phyloP scores from a whole-genome alignment of 2,113 vertebrate genomes.

The Zosterops japonicus region DNA sequence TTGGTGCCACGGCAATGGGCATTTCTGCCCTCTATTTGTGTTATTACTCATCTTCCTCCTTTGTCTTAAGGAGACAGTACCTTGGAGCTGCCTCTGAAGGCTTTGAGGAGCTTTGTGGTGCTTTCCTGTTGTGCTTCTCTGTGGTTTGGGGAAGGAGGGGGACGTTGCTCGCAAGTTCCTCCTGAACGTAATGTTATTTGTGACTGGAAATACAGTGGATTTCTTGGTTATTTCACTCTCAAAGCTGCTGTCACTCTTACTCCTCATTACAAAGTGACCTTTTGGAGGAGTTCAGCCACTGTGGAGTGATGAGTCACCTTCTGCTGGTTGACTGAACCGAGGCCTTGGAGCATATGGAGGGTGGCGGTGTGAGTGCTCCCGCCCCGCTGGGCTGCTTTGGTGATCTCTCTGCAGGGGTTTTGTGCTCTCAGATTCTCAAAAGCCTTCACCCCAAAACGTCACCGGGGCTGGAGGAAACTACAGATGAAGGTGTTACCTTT shows the following conservation, averaged over 20 bases:
- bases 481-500: background rate
- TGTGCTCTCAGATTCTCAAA: background rate
- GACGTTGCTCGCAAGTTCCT: background rate
- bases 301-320: constrained; percentile 1
- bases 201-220: background rate
- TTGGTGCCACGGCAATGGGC: background rate
- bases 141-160: background rate
- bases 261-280: background rate
- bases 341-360: background rate
- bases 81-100: background rate
- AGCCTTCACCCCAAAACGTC: background rate
- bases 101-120: accelerated
- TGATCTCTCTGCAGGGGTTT: background rate
- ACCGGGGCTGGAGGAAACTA: background rate
- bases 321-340: background rate
- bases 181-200: background rate
- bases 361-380: background rate
- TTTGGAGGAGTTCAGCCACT: background rate
- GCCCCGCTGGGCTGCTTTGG: background rate
- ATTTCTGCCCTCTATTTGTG: background rate
- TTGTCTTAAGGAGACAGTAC: background rate
- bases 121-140: background rate
- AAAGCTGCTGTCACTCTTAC: background rate
- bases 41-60: background rate
- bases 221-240: background rate